phyloP scores from a whole-genome alignment of 2,797 vertebrate genomes.

The Thripadectes ignobilis region DNA sequence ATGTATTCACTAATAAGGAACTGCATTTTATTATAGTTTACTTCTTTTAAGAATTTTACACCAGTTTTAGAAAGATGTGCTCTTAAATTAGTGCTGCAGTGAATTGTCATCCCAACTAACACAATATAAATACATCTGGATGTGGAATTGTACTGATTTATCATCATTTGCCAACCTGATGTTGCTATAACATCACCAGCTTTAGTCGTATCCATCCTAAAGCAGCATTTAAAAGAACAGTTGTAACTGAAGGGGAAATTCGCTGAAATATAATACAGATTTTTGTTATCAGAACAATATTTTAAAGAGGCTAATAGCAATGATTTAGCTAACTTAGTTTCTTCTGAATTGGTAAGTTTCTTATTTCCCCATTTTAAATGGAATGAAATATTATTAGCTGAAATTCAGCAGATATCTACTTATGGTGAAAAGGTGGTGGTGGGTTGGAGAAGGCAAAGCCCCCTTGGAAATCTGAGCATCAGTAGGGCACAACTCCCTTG shows the following conservation, averaged over 20 bases:
- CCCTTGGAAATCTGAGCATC: background rate
- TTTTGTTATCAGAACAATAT: background rate
- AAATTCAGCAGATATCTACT: background rate
- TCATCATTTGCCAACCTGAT: background rate
- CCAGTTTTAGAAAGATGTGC: background rate
- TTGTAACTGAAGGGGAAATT: background rate
- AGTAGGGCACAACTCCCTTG: background rate
- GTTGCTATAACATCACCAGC: background rate
- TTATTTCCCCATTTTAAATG: background rate
- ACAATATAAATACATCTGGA: background rate
- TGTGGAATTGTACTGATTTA: background rate
- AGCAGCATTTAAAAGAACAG: background rate
- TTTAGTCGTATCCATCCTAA: background rate
- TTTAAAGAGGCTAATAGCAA: background rate
- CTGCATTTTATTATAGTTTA: background rate
- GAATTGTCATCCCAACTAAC: background rate
- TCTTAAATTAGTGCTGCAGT: background rate
- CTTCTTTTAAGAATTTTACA: background rate
- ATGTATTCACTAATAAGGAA: background rate
- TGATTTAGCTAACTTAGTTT: background rate
- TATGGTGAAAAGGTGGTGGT: background rate
- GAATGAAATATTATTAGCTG: background rate
- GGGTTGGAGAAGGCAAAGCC: background rate
- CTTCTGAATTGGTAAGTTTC: background rate
- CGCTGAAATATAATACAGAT: background rate